Conservation (phyloP, 2,888 invertebrate species). For the Encarsia formosa region DNA sequence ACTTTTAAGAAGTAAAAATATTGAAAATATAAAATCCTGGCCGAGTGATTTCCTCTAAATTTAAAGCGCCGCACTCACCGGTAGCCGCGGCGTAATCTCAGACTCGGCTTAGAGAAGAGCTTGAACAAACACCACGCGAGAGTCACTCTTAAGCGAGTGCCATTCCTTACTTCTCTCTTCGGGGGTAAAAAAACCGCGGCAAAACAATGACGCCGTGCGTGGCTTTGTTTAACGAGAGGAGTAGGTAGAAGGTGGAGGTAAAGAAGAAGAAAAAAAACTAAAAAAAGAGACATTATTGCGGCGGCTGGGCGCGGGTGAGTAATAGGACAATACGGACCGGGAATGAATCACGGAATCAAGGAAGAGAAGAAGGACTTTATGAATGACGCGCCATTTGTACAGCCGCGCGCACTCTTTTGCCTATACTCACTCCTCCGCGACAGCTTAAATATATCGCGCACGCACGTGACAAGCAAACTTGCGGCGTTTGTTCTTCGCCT, state of each 20-base stretch:
- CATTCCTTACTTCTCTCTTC: no score
- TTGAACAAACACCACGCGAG: no score
- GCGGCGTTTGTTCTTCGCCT: not conserved
- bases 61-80: no score
- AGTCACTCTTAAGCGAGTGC: no score
- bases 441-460: not conserved
- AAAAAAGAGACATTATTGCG: no score
- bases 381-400: slow-evolving; percentile 46
- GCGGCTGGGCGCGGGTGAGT: slow-evolving; percentile 31
- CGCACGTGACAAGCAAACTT: not conserved
- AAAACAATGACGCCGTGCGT: not conserved
- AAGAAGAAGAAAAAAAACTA: no score
- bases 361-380: slow-evolving; percentile 39
- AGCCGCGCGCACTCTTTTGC: slow-evolving; percentile 23
- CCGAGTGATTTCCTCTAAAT: no score
- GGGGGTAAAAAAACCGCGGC: not conserved
- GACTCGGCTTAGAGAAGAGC: no score
- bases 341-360: slow-evolving; percentile 44
- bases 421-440: slow-evolving; percentile 12
- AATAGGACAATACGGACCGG: slow-evolving; percentile 37
- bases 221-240: not conserved
- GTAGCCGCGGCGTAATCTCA: no score
- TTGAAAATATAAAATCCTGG: no score
- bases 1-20: no score
- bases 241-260: no score